A percentile compares a stretch with the other conserved stretches of the same genome.
These are phyloP conservation scores for Cryptus armator DNA, from an alignment of 2,888 invertebrate genomes.

Conservation along the genomic window DNA sequence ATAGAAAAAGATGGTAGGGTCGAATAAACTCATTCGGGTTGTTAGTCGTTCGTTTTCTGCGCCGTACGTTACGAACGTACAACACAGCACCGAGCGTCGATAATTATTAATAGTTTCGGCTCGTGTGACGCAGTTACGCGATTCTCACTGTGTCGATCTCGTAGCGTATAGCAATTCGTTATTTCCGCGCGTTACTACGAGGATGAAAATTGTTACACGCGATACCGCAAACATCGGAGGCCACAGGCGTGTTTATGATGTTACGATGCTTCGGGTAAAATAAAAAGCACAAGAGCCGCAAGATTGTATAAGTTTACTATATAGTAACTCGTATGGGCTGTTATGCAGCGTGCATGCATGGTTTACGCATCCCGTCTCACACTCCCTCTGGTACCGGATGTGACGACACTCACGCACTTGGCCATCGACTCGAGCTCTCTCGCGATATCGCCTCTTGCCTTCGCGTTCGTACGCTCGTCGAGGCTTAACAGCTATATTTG, in stretches of 20 bases:
- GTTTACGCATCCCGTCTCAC: slow-evolving; percentile 52
- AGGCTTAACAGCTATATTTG: slow-evolving; percentile 21
- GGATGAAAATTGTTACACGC: neutral
- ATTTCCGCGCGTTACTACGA: slow-evolving; percentile 10
- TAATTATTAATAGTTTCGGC: slow-evolving; percentile 52
- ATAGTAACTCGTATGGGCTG: neutral
- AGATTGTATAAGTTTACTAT: slow-evolving; percentile 15
- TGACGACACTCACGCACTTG: slow-evolving; percentile 81
- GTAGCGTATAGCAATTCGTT: slow-evolving; percentile 10
- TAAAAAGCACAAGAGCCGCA: neutral
- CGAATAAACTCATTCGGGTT: neutral
- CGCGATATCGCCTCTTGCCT: slow-evolving; percentile 59
- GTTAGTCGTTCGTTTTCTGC: neutral
- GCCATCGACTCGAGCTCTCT: slow-evolving; percentile 76
- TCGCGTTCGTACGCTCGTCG: slow-evolving; percentile 29
- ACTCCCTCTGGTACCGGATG: slow-evolving; percentile 78
- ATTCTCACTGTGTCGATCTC: slow-evolving; percentile 9
- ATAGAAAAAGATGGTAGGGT: neutral
- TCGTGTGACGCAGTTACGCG: slow-evolving; percentile 30
- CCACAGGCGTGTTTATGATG: neutral
- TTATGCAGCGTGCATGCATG: slow-evolving; percentile 22
- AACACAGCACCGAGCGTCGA: slow-evolving; percentile 29
- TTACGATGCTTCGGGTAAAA: neutral
- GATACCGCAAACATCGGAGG: slow-evolving; percentile 31
- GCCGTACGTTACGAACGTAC: slow-evolving; percentile 1